phyloP scores from a whole-genome alignment of 2,797 vertebrate genomes.

The Thunnus albacares region DNA sequence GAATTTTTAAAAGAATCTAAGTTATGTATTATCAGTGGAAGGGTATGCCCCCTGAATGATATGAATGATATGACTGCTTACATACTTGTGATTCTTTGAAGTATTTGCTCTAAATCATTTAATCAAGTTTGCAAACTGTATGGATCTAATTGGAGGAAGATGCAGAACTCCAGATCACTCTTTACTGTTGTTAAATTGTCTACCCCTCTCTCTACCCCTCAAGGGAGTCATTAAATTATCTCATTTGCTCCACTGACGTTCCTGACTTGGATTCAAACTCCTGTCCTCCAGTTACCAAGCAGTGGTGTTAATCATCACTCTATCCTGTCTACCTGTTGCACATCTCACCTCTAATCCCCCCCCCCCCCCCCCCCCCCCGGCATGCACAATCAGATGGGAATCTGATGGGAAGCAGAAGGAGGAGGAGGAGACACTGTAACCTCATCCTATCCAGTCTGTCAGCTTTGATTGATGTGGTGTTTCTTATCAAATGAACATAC shows the following conservation, averaged over 20 bases:
- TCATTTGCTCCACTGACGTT: too few relatives aligned
- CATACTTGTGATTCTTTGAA: not conserved
- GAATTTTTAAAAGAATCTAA: not conserved
- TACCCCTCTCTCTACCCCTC: too few relatives aligned
- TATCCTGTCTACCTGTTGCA: too few relatives aligned
- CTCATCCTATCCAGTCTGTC: not conserved
- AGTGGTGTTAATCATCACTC: too few relatives aligned
- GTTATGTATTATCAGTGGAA: not conserved
- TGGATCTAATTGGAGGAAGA: not conserved
- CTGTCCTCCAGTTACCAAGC: too few relatives aligned
- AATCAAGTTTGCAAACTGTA: too few relatives aligned
- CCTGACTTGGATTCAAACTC: too few relatives aligned
- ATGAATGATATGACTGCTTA: not conserved
- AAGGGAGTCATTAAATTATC: too few relatives aligned
- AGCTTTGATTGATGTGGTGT: not conserved
- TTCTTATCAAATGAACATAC: slow-evolving; percentile 3
- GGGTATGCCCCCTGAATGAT: not conserved
- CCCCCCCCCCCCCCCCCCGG: too few relatives aligned
- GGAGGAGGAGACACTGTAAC: not conserved
- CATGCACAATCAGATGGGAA: too few relatives aligned
- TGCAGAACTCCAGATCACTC: not conserved
- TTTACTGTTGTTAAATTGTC: not conserved
- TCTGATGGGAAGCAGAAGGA: not conserved
- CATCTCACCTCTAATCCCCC: too few relatives aligned
- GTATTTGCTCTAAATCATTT: not conserved